Percentiles rank a stretch among this genome's conserved stretches.
Conservation (phyloP, 2,888 invertebrate genomes). For the Axea sp. region DNA sequence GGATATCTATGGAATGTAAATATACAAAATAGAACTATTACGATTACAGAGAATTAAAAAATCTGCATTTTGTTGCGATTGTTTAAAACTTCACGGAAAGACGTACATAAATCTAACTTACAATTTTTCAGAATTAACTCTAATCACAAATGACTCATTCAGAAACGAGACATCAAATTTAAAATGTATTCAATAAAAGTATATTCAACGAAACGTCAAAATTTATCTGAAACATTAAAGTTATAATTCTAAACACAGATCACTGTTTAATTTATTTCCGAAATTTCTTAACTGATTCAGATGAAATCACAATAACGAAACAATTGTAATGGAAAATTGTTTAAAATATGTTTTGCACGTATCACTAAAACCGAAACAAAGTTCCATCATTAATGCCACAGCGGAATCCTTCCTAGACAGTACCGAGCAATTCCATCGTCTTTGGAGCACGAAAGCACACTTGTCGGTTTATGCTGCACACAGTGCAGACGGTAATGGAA, state of each 20-base stretch:
- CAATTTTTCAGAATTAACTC: too few relatives aligned
- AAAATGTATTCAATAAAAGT: too few relatives aligned
- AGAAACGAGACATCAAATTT: too few relatives aligned
- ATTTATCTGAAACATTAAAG: neutral
- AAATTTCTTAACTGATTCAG: slow-evolving; percentile 17
- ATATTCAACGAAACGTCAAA: too few relatives aligned
- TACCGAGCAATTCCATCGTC: slow-evolving; percentile 40
- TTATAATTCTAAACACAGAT: neutral
- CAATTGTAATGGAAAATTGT: slow-evolving; percentile 39
- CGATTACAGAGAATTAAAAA: too few relatives aligned
- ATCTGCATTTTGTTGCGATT: too few relatives aligned
- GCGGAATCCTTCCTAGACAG: slow-evolving; percentile 44
- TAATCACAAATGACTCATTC: too few relatives aligned
- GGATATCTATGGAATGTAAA: too few relatives aligned
- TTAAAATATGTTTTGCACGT: slow-evolving; percentile 54
- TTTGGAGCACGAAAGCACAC: slow-evolving; percentile 61
- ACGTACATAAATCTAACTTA: too few relatives aligned
- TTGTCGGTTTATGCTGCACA: slow-evolving; percentile 56
- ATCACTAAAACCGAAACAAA: slow-evolving; percentile 58
- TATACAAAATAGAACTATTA: too few relatives aligned
- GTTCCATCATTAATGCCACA: slow-evolving; percentile 67
- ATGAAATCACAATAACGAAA: slow-evolving; percentile 26
- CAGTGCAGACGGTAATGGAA: slow-evolving; percentile 23
- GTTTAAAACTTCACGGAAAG: too few relatives aligned
- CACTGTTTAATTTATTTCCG: slow-evolving; percentile 10